These are phyloP conservation scores for Eudyptes chrysolophus DNA, from an alignment of 2,113 vertebrate species.

Conservation along the genomic window DNA sequence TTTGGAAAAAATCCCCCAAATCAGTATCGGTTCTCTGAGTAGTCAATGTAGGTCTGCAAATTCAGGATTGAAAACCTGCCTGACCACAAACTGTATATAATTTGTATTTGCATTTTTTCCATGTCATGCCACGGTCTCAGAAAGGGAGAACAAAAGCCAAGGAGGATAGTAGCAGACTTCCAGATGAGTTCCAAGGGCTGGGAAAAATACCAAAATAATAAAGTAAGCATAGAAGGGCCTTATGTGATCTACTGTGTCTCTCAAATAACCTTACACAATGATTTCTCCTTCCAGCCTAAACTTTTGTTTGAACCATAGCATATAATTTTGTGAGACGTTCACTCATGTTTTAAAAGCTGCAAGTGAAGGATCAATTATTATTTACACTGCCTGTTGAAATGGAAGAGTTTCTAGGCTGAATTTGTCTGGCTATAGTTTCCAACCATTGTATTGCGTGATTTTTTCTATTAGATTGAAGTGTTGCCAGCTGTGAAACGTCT, in stretches of 20 bases:
- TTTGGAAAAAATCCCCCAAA: neutral
- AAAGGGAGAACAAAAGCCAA: neutral
- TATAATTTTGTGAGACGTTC: neutral
- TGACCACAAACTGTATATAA: neutral
- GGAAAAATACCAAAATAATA: neutral
- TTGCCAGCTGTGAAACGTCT: neutral
- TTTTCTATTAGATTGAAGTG: neutral
- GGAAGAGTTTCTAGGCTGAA: neutral
- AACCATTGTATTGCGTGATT: fast-evolving
- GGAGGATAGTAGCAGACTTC: neutral
- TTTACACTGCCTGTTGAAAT: neutral
- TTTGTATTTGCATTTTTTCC: neutral
- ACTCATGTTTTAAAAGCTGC: neutral
- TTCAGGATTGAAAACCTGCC: neutral
- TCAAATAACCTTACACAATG: neutral
- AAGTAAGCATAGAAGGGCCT: neutral
- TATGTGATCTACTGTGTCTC: neutral
- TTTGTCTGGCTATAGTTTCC: neutral
- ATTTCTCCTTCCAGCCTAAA: neutral
- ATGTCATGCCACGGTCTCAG: neutral
- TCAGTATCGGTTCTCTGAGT: neutral
- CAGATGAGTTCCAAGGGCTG: neutral
- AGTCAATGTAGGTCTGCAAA: neutral
- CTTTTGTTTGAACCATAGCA: neutral
- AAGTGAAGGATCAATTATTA: neutral